Evolutionary conservation across 2,797 vertebrate genomes (phyloP), one percentile per base, ranked within the genome.

Genomic region (Cuniculus paca): DNA sequence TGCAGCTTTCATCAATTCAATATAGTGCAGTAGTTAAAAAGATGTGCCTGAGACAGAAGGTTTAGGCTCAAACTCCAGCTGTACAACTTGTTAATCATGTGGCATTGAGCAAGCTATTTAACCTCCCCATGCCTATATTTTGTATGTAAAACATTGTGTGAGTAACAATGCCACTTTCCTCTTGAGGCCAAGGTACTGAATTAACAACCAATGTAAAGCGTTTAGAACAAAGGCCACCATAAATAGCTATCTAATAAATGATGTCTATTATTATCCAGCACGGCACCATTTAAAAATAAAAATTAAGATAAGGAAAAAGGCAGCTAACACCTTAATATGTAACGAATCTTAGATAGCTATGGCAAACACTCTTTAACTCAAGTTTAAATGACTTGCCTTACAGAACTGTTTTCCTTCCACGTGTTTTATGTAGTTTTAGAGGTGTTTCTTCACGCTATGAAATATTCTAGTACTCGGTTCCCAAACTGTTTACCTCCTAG

Each of bases 301-400:
- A 94, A 75, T 86, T 39, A 85, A 90, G 74, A 79, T 28, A 88
- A 94, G 26, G 45, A 54, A 22, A 91, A 60, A 91, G 84, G 58
- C 13, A 92, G 28, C 54, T 26, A 83, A 24, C 7, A 22, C 34
- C n/a, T 83, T 36, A 63, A 11, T 75, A 48, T 5, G 17, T 60
- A 88, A 61, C 26, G 31, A 63, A 11, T 50, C 19, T 94, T 36
- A 70, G 17, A 60, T 65, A 56, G 54, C 22, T 48, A 74, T 54
- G 60, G 28, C 8, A 83, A 93, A 79, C 6, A 45, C 22, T n/a
- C 45, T 36, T 2, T 83, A 52, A 70, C 6, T 65, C 6, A 86
- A 60, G 2, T 39, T 85, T 5, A 12, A 80, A 83, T 1, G 6
- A 17, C 19, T 56, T 60, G 78, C 70, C 77, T 61, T 54, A 95